Percentiles rank a stretch among this genome's conserved stretches.
phyloP scores from a whole-genome alignment of 2,888 invertebrate species.

The Phlogophora meticulosa region DNA sequence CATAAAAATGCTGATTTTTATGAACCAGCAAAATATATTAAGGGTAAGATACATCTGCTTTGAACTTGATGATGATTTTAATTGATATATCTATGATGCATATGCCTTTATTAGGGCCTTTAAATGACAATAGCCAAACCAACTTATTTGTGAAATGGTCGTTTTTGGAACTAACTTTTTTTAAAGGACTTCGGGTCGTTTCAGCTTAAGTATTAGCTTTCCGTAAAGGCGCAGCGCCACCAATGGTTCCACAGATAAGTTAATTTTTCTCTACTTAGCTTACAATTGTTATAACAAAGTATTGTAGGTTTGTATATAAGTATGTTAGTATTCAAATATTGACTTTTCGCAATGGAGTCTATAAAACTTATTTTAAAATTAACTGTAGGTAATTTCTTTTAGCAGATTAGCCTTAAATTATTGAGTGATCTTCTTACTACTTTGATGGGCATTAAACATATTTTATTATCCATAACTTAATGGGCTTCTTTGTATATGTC shows the following conservation, averaged over 20 bases:
- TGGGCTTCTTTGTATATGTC: slow-evolving; percentile 12
- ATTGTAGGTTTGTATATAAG: neutral
- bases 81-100: neutral
- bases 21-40: slow-evolving; percentile 64
- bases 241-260: too few species aligned
- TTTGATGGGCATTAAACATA: neutral
- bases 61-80: slow-evolving; percentile 12
- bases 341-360: slow-evolving; percentile 9
- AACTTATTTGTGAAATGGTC: too few species aligned
- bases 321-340: slow-evolving; percentile 15
- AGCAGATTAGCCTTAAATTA: neutral
- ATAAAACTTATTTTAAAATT: neutral
- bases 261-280: neutral
- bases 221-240: too few species aligned
- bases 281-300: neutral
- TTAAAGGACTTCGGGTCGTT: too few species aligned
- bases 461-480: neutral
- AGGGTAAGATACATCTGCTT: slow-evolving; percentile 20
- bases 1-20: slow-evolving; percentile 48
- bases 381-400: neutral
- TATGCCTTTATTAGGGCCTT: neutral
- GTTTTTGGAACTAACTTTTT: too few species aligned
- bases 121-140: neutral
- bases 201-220: too few species aligned
- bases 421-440: neutral